Evolutionary conservation across 1,140 invertebrate genomes (phyloP).

Genomic region (Drosophila sp.): DNA sequence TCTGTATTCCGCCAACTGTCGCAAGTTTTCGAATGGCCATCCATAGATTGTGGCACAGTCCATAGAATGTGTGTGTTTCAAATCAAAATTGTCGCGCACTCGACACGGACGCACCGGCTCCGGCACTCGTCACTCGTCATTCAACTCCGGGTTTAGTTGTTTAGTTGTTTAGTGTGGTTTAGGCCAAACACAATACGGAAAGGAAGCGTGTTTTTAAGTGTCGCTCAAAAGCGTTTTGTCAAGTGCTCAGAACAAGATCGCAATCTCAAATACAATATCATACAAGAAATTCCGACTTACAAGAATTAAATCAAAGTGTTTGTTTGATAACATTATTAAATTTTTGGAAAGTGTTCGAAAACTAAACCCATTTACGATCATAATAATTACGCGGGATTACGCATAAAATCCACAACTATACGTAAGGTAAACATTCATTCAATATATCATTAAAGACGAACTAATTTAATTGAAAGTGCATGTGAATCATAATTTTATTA

Average conservation of each 20-base stretch:
- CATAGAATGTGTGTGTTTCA: conserved; percentile 68
- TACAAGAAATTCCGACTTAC: conserved; percentile 1
- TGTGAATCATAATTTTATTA: conserved; percentile 26
- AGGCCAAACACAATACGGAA: conserved; percentile 1
- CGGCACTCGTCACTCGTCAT: conserved; percentile 35
- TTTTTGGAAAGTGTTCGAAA: background rate
- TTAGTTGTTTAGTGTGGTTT: no score
- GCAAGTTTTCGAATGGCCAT: conserved; percentile 76
- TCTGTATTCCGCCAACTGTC: conserved; percentile 64
- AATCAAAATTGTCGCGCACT: conserved; percentile 81
- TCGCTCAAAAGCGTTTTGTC: conserved; percentile 17
- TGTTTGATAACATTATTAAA: background rate
- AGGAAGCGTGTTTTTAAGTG: conserved; percentile 17
- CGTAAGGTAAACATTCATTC: conserved; percentile 23
- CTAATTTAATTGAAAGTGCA: conserved; percentile 1
- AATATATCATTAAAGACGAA: conserved; percentile 6
- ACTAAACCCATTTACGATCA: background rate
- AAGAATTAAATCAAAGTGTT: conserved; percentile 14
- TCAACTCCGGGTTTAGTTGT: conserved; percentile 18
- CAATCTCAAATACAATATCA: background rate
- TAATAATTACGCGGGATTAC: conserved; percentile 22
- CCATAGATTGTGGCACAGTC: conserved; percentile 48
- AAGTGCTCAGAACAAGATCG: conserved; percentile 10
- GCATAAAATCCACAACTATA: conserved; percentile 14
- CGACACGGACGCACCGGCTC: conserved; percentile 78